Evolutionary conservation across 2,888 invertebrate genomes (phyloP).

Genomic region (Dryobota labecula): DNA sequence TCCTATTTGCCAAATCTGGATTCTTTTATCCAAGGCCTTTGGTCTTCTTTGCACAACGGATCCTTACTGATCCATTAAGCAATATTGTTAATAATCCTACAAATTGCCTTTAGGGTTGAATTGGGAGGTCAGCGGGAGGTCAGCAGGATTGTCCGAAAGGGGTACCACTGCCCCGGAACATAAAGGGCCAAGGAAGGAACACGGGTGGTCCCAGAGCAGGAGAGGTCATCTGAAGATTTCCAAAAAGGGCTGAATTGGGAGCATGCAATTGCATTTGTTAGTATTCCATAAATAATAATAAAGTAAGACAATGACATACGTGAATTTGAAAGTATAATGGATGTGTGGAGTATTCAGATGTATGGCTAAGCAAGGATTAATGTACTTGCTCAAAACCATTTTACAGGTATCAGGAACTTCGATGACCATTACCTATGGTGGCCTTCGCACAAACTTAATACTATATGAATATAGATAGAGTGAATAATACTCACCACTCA

Average conservation of each 20-base stretch:
- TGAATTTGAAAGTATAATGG: neutral
- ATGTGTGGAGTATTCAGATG: neutral
- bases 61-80: neutral
- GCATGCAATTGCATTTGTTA: neutral
- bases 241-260: neutral
- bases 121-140: no score
- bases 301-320: neutral
- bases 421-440: neutral
- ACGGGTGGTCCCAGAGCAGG: no score
- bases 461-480: no score
- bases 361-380: neutral
- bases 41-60: neutral
- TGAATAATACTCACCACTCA: constrained; percentile 81
- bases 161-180: no score
- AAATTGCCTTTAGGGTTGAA: neutral
- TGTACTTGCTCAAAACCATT: neutral
- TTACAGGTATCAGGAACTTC: neutral
- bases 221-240: no score
- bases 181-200: no score
- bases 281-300: neutral
- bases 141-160: no score
- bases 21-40: neutral
- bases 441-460: neutral
- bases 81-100: neutral
- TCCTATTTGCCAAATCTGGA: neutral